Conservation (phyloP, 2,797 vertebrate species). For the Ciconia nigra region DNA sequence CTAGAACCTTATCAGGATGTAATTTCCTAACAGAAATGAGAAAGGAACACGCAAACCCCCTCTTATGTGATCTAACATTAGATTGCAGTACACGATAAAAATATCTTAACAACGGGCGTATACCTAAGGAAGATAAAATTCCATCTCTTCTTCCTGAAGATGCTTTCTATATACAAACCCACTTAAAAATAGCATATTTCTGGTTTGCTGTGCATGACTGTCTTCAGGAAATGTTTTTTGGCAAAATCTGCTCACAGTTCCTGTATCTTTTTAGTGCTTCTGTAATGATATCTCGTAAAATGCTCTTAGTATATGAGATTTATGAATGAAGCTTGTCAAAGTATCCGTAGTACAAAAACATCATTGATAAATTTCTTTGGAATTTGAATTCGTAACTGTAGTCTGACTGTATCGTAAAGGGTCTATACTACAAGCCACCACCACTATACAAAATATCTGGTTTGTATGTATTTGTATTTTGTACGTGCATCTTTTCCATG, state of each 20-base stretch:
- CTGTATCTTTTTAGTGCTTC: neutral
- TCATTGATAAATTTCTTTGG: neutral
- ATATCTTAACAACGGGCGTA: neutral
- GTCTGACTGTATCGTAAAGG: neutral
- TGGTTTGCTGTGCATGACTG: neutral
- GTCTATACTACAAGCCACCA: neutral
- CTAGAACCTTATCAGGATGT: slow-evolving; percentile 28
- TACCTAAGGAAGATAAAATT: slow-evolving; percentile 28
- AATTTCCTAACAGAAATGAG: slow-evolving; percentile 34
- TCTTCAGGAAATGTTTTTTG: neutral
- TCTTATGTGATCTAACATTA: neutral
- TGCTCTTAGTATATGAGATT: neutral
- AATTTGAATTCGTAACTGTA: neutral
- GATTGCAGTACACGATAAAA: neutral
- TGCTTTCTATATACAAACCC: slow-evolving; percentile 14
- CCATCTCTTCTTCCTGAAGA: neutral
- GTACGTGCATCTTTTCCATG: rapidly evolving
- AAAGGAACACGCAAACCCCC: neutral
- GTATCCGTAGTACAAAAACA: rapidly evolving
- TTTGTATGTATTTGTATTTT: neutral
- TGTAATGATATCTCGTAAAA: neutral
- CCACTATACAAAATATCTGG: neutral
- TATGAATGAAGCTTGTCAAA: slow-evolving; percentile 46
- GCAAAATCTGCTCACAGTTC: slow-evolving; percentile 18
- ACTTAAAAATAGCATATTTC: neutral